Evolutionary conservation across 1,140 invertebrate species (phyloP), one percentile per base, ranked within the genome.

Genomic region (Drosophila prosaltans): DNA sequence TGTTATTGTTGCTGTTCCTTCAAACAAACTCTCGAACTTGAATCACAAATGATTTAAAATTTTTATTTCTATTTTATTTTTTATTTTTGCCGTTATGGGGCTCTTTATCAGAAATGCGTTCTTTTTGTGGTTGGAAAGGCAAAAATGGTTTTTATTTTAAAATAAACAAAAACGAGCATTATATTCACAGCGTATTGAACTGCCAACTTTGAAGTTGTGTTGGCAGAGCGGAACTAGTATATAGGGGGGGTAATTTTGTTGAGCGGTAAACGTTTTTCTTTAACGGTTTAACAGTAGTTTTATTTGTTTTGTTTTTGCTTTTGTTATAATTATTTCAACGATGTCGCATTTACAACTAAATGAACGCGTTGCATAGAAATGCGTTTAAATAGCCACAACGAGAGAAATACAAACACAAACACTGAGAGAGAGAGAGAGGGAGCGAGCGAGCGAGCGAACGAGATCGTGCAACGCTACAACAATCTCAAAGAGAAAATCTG

Each of bases 61-160:
- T 71, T 58, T 54, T 62, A 40, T 63, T 58, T 69, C 75, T 41
- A 10, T 7, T 21, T 11, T 65, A 16, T 26, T 66, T 41, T 36
- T n/a, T 40, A 40, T 41, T 32, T 48, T 40, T 69, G 59, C 51
- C 55, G 26, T 54, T 65, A 36, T 7, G 58, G 57, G 57, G 55
- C 40, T 65, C 61, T 82, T 78, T 73, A 67, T 86, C 69, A 90
- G 69, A 90, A 90, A 81, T 88, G 82, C 88, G 88, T 91, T 91
- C 88, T 90, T 91, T 91, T 91, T 61, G 78, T 91, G 65, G 88
- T 91, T 72, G 88, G 88, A 78, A 91, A 91, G 74, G 88, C 88
- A 61, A 91, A 91, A 68, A 91, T 91, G 55, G 88, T 91, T 84
- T 91, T 83, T 65, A 91, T 91, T 91, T 91, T 91, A 59, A 91